These are phyloP conservation scores for Erynnis tages DNA, from an alignment of 2,888 invertebrate genomes.

Conservation along the genomic window DNA sequence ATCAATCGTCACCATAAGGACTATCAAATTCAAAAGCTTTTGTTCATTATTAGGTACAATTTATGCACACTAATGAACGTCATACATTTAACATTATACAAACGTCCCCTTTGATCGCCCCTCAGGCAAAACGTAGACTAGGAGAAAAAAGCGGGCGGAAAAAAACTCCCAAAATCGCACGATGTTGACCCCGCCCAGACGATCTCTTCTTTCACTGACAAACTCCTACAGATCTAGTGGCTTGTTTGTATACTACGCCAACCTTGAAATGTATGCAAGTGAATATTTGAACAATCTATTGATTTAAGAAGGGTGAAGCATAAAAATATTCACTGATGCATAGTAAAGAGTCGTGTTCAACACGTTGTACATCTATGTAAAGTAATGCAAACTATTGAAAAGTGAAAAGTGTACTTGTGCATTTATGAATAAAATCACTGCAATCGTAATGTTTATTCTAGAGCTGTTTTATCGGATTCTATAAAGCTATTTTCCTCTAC, in stretches of 20 bases:
- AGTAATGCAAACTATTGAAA: constrained; percentile 20
- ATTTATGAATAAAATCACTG: constrained; percentile 18
- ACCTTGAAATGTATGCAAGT: neutral
- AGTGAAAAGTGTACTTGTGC: constrained; percentile 9
- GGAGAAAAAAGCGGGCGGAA: too few relatives aligned
- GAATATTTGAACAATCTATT: neutral
- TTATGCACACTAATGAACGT: too few relatives aligned
- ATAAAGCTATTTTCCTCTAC: neutral
- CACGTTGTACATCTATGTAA: constrained; percentile 16
- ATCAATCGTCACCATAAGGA: too few relatives aligned
- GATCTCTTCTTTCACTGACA: too few relatives aligned
- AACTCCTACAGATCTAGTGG: too few relatives aligned
- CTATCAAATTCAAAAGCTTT: too few relatives aligned
- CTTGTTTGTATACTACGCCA: neutral
- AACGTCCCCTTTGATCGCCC: too few relatives aligned
- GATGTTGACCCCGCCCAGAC: too few relatives aligned
- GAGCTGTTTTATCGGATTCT: neutral
- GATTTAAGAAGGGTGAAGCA: constrained; percentile 4
- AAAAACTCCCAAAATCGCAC: too few relatives aligned
- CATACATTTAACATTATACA: too few relatives aligned
- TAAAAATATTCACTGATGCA: constrained; percentile 5
- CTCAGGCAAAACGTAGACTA: too few relatives aligned
- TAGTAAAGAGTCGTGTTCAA: constrained; percentile 8
- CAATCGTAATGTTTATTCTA: constrained; percentile 21
- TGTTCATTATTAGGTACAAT: too few relatives aligned